Evolutionary conservation across 2,797 vertebrate species (phyloP), one percentile per base, ranked within the genome.

Genomic region (Muscicapa striata): DNA sequence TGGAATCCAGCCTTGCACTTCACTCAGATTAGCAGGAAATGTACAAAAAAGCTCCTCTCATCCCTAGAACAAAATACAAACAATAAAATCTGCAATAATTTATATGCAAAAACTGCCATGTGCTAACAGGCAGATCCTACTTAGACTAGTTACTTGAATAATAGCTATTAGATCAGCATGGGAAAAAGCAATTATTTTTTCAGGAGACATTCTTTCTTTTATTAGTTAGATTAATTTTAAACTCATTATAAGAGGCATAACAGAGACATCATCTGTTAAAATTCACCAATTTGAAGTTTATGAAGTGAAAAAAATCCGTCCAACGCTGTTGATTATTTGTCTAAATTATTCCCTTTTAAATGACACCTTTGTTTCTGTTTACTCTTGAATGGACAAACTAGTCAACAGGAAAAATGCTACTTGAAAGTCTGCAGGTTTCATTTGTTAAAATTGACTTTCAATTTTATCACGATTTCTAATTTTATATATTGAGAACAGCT

Each of bases 331-430:
- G 61, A 68, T 57, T 72, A 34, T 93, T 76, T 84, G 32, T 74
- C 43, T 92, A 55, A 79, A 82, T 76, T 52, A 77, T 49, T 62
- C 49, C 13, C 21, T 80, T 90, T 89, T 77, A 90, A 94, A 73
- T 45, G 79, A 69, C 41, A 67, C 19, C 52, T 93, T 88, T 93
- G 70, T 89, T 95, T 89, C 70, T 94, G 36, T 91, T 91, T 85
- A 74, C 68, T 85, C 85, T 61, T 94, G 79, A 91, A 80, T 57
- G 64, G 79, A 87, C 68, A 74, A 57, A 61, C 52, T 46, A 87
- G 72, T 80, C 87, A 96, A 57, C 41, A 83, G 84, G 38, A 92
- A 95, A 96, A 90, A 79, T 52, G 45, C 23, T 77, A 4, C 66
- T 49, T 84, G 59, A 59, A 67, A 57, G 34, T 67, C 34, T 89